phyloP scores from a whole-genome alignment of 2,888 invertebrate genomes.

The Campaea margaritaria region DNA sequence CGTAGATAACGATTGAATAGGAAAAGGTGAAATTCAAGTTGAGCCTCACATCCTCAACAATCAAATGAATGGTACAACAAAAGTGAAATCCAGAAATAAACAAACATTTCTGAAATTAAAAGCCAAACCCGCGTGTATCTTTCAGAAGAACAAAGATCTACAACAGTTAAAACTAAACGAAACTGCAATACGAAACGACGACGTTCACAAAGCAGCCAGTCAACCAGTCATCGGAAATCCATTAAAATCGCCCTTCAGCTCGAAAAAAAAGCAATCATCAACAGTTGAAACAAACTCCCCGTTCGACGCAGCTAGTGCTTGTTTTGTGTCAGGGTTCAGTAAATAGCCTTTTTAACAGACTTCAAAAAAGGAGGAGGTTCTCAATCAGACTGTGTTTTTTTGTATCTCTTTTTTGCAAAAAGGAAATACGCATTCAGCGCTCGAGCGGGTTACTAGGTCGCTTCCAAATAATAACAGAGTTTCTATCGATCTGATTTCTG shows the following conservation, averaged over 20 bases:
- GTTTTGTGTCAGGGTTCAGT: slow-evolving; percentile 10
- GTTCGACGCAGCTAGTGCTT: slow-evolving; percentile 1
- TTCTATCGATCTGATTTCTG: slow-evolving; percentile 15
- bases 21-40: too few species aligned
- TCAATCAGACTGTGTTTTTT: too few species aligned
- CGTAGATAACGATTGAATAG: too few species aligned
- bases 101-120: not conserved
- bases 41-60: too few species aligned
- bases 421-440: slow-evolving; percentile 13
- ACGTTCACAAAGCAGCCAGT: slow-evolving; percentile 9
- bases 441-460: slow-evolving; percentile 22
- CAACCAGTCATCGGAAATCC: slow-evolving; percentile 13
- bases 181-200: not conserved
- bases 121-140: not conserved
- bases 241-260: slow-evolving; percentile 24
- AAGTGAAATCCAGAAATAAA: too few species aligned
- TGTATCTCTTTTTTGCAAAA: slow-evolving; percentile 3
- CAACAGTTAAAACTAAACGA: not conserved
- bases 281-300: slow-evolving; percentile 5
- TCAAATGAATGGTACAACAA: too few species aligned
- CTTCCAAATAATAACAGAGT: slow-evolving; percentile 16
- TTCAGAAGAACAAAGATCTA: not conserved
- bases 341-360: slow-evolving; percentile 1
- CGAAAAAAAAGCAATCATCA: slow-evolving; percentile 13
- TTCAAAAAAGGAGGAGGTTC: not conserved